phyloP scores from a whole-genome alignment of 2,797 vertebrate genomes.

The Lithobates pipiens region DNA sequence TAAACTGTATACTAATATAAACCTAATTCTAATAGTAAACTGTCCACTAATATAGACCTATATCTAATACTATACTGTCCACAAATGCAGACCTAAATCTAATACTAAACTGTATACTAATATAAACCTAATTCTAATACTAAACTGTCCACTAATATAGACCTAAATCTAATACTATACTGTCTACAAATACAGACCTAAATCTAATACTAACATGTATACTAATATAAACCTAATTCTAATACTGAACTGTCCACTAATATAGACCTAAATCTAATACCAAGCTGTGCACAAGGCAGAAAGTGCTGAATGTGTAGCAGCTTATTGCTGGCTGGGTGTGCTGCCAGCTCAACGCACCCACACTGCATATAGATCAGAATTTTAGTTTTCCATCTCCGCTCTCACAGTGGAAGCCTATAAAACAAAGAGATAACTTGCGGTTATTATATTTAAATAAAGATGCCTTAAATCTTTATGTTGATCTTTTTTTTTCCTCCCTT shows the following conservation, averaged over 20 bases:
- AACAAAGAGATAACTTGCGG: conserved; percentile 65
- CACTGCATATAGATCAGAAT: conserved; percentile 1
- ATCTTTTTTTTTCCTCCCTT: background rate
- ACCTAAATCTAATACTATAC: conserved; percentile 36
- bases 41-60: conserved; percentile 60
- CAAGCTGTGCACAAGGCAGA: background rate
- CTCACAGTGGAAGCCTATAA: conserved; percentile 46
- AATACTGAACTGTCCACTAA: conserved; percentile 43
- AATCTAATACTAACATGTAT: conserved; percentile 7
- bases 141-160: conserved; percentile 55
- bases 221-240: conserved; percentile 59
- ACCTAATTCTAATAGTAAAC: conserved; percentile 32
- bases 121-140: conserved; percentile 55
- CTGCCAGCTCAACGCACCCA: background rate
- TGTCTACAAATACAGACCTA: conserved; percentile 40
- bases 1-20: conserved; percentile 47
- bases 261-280: conserved; percentile 55
- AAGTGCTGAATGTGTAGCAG: background rate
- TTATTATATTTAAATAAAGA: conserved; percentile 12
- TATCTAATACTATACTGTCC: conserved; percentile 31
- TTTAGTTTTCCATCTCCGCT: conserved; percentile 20
- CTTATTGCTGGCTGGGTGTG: no score
- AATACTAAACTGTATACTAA: conserved; percentile 26
- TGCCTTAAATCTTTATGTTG: background rate
- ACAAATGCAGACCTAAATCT: conserved; percentile 58